Evolutionary conservation across 2,113 vertebrate genomes (phyloP), one percentile per base, ranked within the genome.

Genomic region (Ochotona curzoniae): DNA sequence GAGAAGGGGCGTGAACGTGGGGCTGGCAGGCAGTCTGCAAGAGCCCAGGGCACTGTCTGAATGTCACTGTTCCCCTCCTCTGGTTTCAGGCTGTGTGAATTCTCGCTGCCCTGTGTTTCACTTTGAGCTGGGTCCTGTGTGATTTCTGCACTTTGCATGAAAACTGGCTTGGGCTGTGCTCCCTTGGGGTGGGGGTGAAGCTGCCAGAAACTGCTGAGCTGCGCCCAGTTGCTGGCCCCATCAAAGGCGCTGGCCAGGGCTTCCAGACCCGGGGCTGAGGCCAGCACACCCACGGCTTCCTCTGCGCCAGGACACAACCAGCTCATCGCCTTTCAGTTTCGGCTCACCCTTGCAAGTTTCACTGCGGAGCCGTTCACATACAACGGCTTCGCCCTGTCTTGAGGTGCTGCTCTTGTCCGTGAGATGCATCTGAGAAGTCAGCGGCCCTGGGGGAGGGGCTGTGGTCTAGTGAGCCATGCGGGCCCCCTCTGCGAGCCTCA

Each of bases 21-120:
- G 84, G 38, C 3, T 18, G 12, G 12, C 32, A 66, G 35, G 38
- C 71, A 25, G 47, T 1, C 3, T 7, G 1, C 79, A 49, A 23
- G 75, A 69, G 83, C 38, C 11, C 30, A 32, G 66, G 67, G 57
- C 49, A 7, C 2, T 20, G 10, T 15, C 2, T 4, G 0, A 23
- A 7, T 2, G 30, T n/a, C 86, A 30, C 18, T 20, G 8, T 17
- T 35, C 5, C 66, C 20, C 54, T 63, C 0, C 0, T 35, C 17
- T 54, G 93, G 95, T 97, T 97, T 97, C 97, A 26, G 85, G 89
- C 94, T 94, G 95, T 96, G 96, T 95, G 96, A 97, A 96, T 90
- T 64, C 87, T 67, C 84, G 7, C 51, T 73, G 96, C 81, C 94
- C 60, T 0, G 14, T 38, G 95, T 97, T 97, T 97, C 97, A 3